Evolutionary conservation across 92 coral and sea anemone species (phyloP).

Genomic region (Paramuricea clavata): DNA sequence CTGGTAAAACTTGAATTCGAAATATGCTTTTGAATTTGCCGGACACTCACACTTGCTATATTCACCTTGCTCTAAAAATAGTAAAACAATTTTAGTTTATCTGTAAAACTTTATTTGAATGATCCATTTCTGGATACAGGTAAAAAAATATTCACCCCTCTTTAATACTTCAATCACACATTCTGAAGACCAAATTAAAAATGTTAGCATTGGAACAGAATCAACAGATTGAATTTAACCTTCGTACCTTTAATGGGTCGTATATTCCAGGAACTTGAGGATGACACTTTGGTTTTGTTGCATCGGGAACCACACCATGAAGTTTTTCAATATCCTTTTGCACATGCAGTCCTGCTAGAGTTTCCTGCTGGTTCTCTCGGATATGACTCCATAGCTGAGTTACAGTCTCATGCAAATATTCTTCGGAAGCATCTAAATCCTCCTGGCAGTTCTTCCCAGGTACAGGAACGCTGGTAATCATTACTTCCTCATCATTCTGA

Average conservation of each 20-base stretch:
- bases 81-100: background rate
- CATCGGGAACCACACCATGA: constrained; percentile 15
- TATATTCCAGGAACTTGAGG: constrained; percentile 7
- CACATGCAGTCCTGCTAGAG: background rate
- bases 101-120: no score
- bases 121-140: no score
- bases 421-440: background rate
- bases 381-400: constrained; percentile 45
- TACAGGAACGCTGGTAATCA: background rate
- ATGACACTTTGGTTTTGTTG: constrained; percentile 15
- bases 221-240: background rate
- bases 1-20: constrained; percentile 60
- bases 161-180: no score
- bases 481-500: constrained; percentile 9
- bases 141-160: no score
- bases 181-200: no score
- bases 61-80: constrained; percentile 63
- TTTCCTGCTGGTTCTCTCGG: constrained; percentile 5
- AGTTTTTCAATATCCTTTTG: constrained; percentile 7
- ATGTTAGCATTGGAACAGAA: no score
- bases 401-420: background rate
- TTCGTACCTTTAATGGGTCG: constrained; percentile 10
- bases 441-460: background rate
- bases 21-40: constrained; percentile 59
- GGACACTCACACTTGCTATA: constrained; percentile 69